These are phyloP conservation scores for Sitta europaea DNA, from an alignment of 2,113 vertebrate genomes.

Conservation along the genomic window DNA sequence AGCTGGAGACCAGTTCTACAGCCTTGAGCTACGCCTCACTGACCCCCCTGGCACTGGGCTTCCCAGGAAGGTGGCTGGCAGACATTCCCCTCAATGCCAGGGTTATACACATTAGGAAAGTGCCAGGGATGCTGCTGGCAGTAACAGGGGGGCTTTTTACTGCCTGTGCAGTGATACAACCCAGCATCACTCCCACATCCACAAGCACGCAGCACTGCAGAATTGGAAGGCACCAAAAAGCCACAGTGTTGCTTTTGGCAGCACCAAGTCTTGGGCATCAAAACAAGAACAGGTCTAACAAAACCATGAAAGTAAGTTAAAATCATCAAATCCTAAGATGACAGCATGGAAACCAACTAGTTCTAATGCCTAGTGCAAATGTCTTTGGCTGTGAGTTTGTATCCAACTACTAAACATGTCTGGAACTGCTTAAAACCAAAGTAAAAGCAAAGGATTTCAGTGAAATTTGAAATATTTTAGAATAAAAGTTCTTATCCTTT, in stretches of 20 bases:
- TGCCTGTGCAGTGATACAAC: background rate
- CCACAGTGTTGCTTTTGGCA: fast-evolving
- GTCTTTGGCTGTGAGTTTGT: background rate
- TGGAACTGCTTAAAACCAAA: background rate
- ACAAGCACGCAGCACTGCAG: background rate
- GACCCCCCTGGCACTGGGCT: background rate
- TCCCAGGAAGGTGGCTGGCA: background rate
- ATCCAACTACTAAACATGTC: background rate
- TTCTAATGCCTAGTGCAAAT: background rate
- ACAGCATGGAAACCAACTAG: background rate
- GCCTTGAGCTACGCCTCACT: background rate
- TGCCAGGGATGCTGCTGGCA: background rate
- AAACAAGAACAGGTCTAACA: background rate
- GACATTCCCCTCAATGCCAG: background rate
- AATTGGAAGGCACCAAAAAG: background rate
- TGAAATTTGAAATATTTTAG: background rate
- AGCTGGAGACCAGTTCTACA: background rate
- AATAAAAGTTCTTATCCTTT: background rate
- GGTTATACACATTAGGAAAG: too few relatives aligned
- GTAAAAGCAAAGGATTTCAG: background rate
- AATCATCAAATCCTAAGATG: background rate
- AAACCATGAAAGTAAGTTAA: background rate
- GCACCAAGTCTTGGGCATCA: background rate
- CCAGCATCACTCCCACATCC: background rate
- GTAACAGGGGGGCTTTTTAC: fast-evolving